These are phyloP conservation scores for Serranus cabrilla DNA, from an alignment of 2,797 vertebrate genomes.

Conservation along the genomic window DNA sequence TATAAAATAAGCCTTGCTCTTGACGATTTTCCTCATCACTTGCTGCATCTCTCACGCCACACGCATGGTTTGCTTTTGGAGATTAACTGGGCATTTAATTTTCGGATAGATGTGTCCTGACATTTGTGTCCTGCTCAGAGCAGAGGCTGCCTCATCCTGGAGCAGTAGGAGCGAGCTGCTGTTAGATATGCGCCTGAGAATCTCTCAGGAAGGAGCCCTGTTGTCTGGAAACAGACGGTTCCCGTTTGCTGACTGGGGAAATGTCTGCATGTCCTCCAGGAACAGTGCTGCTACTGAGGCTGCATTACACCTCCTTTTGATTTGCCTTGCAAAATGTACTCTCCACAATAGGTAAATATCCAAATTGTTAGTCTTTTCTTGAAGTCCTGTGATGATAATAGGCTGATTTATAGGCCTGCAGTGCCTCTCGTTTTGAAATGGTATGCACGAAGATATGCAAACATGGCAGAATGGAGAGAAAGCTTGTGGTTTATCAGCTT, in stretches of 20 bases:
- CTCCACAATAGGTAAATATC: slow-evolving; percentile 9
- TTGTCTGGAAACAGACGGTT: slow-evolving; percentile 80
- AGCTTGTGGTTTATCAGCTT: slow-evolving; percentile 46
- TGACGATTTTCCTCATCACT: slow-evolving; percentile 15
- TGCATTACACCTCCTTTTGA: slow-evolving; percentile 42
- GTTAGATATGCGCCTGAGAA: slow-evolving; percentile 56
- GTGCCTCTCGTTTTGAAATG: slow-evolving; percentile 19
- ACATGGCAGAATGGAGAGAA: slow-evolving; percentile 32
- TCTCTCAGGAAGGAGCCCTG: slow-evolving; percentile 75
- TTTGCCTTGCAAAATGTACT: slow-evolving; percentile 70
- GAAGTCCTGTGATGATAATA: slow-evolving; percentile 14
- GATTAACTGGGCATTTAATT: slow-evolving; percentile 36
- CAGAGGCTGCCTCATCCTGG: slow-evolving; percentile 37
- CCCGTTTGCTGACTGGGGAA: slow-evolving; percentile 80
- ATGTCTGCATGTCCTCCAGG: slow-evolving; percentile 73
- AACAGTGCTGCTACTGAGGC: slow-evolving; percentile 57
- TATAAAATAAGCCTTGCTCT: slow-evolving; percentile 7
- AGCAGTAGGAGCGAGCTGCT: slow-evolving; percentile 50
- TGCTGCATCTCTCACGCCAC: slow-evolving; percentile 4
- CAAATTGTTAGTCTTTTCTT: slow-evolving; percentile 4
- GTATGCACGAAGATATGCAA: slow-evolving; percentile 53
- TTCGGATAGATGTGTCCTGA: slow-evolving; percentile 35
- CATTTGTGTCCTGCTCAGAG: slow-evolving; percentile 44
- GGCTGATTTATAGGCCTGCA: slow-evolving; percentile 22
- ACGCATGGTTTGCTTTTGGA: slow-evolving; percentile 4